These are phyloP conservation scores for Phorcus lineatus DNA, from an alignment of 2,888 invertebrate species.

Conservation along the genomic window DNA sequence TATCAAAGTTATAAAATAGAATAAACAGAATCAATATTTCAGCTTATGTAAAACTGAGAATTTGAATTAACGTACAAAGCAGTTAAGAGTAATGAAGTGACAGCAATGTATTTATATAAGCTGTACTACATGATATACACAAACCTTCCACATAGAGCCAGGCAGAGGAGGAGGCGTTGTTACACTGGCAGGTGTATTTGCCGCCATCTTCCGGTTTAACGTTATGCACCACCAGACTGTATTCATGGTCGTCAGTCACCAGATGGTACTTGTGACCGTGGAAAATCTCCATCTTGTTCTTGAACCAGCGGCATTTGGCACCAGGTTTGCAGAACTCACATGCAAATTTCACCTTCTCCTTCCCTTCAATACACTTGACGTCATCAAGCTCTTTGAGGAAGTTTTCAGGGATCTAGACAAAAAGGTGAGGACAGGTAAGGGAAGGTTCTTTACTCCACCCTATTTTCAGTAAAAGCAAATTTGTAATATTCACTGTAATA, in stretches of 20 bases:
- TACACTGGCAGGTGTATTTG: conserved; percentile 96
- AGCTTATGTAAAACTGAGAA: no score
- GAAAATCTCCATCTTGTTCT: conserved; percentile 89
- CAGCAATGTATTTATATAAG: no score
- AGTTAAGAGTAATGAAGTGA: not conserved
- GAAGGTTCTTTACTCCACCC: no score
- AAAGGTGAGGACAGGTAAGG: not conserved
- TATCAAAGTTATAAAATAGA: no score
- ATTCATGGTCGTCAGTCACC: conserved; percentile 90
- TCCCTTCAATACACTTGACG: conserved; percentile 96
- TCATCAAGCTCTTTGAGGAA: conserved; percentile 96
- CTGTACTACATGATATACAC: not conserved
- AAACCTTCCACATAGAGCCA: conserved; percentile 94
- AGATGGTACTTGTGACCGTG: conserved; percentile 97
- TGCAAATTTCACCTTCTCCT: conserved; percentile 94
- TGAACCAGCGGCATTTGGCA: conserved; percentile 77
- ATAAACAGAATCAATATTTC: no score
- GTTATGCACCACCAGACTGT: conserved; percentile 90
- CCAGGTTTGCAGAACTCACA: conserved; percentile 98
- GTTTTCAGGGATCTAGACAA: conserved; percentile 65
- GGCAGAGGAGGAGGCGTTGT: conserved; percentile 90
- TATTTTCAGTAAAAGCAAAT: no score
- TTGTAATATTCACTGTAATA: no score
- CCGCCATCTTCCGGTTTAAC: conserved; percentile 98
- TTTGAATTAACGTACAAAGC: no score